Evolutionary conservation across 2,888 invertebrate genomes (phyloP).

Genomic region (Drosophila nr. medialis): DNA sequence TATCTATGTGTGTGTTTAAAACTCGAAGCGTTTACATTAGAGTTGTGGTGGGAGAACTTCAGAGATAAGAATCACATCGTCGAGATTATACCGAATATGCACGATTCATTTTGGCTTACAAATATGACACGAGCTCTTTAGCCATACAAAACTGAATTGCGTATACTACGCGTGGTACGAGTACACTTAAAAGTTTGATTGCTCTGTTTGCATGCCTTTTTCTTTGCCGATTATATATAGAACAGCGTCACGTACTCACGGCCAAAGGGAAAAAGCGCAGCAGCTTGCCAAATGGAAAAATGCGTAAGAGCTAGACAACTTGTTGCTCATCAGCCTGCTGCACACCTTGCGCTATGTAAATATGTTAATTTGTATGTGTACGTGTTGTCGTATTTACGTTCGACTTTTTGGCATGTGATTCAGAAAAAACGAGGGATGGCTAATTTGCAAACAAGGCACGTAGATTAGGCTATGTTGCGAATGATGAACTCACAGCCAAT

Average conservation of each 20-base stretch:
- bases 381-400: constrained; percentile 41
- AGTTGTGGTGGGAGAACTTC: not conserved
- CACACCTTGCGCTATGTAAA: not conserved
- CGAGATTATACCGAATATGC: not conserved
- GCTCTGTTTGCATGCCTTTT: not conserved
- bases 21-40: not conserved
- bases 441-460: constrained; percentile 41
- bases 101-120: not conserved
- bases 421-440: constrained; percentile 25
- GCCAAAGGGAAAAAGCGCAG: constrained; percentile 21
- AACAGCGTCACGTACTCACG: constrained; percentile 39
- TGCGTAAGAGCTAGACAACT: constrained; percentile 43
- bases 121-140: not conserved
- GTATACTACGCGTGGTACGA: constrained; percentile 30
- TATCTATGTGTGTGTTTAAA: constrained; percentile 33
- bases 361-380: not conserved
- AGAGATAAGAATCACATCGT: not conserved
- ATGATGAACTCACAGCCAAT: constrained; percentile 25
- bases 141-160: constrained; percentile 4
- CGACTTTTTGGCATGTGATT: constrained; percentile 32
- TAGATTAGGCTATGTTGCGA: constrained; percentile 6
- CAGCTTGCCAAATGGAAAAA: constrained; percentile 17
- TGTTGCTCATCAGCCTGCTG: constrained; percentile 45
- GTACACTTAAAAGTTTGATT: constrained; percentile 4
- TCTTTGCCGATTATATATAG: constrained; percentile 31